A percentile compares a stretch with the other conserved stretches of the same genome.
Conservation (phyloP, 2,113 vertebrate genomes). For the Leucosticte australis region DNA sequence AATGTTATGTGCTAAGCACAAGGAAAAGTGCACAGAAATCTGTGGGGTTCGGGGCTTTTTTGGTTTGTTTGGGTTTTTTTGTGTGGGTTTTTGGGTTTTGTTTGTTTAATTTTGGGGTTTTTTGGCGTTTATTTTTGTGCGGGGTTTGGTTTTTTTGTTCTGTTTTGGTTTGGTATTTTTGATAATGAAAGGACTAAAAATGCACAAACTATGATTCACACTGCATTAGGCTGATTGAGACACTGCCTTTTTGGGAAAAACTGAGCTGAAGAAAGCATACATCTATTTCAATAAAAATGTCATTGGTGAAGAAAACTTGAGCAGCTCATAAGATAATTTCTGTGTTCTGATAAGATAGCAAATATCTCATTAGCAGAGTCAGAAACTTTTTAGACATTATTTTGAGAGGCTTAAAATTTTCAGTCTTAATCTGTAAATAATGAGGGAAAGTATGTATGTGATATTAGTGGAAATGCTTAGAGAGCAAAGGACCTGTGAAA, state of each 20-base stretch:
- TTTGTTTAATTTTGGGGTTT: background rate
- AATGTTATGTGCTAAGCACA: background rate
- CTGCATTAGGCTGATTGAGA: background rate
- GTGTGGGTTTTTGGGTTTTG: background rate
- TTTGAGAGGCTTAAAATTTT: slow-evolving; percentile 21
- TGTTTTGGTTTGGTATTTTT: background rate
- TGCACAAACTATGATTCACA: background rate
- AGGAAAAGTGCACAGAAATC: background rate
- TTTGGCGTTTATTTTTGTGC: background rate
- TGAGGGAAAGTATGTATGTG: background rate
- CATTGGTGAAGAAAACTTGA: background rate
- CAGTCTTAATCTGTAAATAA: slow-evolving; percentile 47
- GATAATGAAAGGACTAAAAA: background rate
- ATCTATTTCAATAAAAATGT: background rate
- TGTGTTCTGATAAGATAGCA: background rate
- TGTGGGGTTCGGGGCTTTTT: background rate
- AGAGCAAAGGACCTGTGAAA: background rate
- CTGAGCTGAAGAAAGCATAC: background rate
- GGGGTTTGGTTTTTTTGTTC: background rate
- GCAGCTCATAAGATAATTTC: background rate
- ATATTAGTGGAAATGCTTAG: background rate
- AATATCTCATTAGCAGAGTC: background rate
- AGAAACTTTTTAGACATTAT: background rate
- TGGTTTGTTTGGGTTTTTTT: background rate
- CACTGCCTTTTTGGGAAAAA: background rate